Base-by-base conservation (phyloP, 2,888 invertebrate species). In the Hemistola chrysoprasaria region DNA sequence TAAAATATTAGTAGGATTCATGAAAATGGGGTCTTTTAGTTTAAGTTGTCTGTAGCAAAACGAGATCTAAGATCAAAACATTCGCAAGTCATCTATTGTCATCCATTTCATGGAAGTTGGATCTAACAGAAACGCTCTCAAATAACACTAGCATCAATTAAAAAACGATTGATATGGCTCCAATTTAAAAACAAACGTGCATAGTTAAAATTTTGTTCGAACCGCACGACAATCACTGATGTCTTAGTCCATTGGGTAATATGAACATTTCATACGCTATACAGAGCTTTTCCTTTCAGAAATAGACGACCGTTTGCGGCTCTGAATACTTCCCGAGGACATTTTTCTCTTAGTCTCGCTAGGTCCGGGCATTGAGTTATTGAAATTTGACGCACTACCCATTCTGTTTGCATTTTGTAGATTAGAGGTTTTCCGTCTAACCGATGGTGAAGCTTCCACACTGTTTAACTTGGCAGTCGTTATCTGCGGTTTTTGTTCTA, bases 201-300 rank as follows among this genome's bases (percentile, higher is more conserved):
- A 22, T 21, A 22, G 23, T 30, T 29, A 36, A 29, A 25, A 20
- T 31, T 31, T 25, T 16, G 20, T 34, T 36, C 8, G 6, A 32
- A 28, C 11, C 20, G 11, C 23, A 22, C 35, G 24, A 33, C 28
- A 33, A 26, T 32, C 33, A 16, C 21, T 20, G 44, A 58, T 56
- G 54, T 54, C 59, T 37, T 32, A 37, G 31, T 42, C 28, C 9
- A 8, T 25, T 22, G 21, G 20, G 11, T 16, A 16, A 22, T 4
- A 28, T 4, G 2, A 5, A 21, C 29, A 9, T 16, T 4, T 47
- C 52, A 53, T 65, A 65, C 53, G 77, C 78, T 86, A 87, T 71
- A 83, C 84, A n/a, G 86, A 85, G 51, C 80, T 83, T 44, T 90
- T 90, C 30, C 89, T 59, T 28, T 89, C 88, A 2, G 86, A 80